Percentiles rank a stretch among this genome's conserved stretches.
Evolutionary conservation across 2,113 vertebrate species (phyloP).

Genomic region (Bos indicus): DNA sequence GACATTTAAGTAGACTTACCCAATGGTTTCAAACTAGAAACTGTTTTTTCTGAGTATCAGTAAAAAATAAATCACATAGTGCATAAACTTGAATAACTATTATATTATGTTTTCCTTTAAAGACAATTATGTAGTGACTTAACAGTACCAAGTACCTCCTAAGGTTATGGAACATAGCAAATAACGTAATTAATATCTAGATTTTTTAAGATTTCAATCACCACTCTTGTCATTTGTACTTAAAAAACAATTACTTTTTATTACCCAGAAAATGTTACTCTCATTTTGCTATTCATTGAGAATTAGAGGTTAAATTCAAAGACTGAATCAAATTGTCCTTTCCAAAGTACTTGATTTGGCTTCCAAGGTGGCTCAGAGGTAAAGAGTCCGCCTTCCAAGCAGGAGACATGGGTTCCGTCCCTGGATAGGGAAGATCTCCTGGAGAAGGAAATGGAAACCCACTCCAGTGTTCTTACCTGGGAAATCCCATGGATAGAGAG

Average conservation of each 20-base stretch:
- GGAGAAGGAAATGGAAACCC: neutral
- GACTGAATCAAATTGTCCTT: neutral
- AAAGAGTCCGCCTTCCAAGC: neutral
- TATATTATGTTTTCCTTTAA: neutral
- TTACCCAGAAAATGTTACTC: neutral
- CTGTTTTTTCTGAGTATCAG: neutral
- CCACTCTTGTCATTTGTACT: neutral
- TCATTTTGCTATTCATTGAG: neutral
- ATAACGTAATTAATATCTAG: neutral
- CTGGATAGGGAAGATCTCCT: neutral
- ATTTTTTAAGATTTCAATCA: neutral
- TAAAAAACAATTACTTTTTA: neutral
- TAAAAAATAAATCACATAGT: neutral
- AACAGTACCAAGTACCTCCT: neutral
- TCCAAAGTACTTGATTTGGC: neutral
- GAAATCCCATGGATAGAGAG: neutral
- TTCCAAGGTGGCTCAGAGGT: neutral
- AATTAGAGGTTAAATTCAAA: neutral
- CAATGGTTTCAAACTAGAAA: neutral
- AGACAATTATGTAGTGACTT: neutral
- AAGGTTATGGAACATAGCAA: neutral
- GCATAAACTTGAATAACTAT: neutral
- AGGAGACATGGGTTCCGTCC: rapidly evolving
- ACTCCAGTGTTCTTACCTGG: neutral
- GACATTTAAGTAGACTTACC: neutral